Base-by-base conservation (phyloP, 64 coral and sea anemone genomes). In the Acropora yongei region DNA sequence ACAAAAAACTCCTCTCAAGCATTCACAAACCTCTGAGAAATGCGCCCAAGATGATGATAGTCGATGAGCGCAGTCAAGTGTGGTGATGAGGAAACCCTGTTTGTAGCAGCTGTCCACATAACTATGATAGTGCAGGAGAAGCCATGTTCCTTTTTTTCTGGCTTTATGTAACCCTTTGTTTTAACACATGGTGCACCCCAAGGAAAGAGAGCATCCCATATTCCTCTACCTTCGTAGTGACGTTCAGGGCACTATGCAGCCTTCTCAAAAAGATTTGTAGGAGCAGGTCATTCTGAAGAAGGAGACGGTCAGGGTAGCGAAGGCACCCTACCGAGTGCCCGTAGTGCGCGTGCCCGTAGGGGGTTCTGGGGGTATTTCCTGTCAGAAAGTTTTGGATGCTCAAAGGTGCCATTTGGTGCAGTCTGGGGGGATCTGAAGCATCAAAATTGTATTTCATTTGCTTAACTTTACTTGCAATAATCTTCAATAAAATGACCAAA, bases 401-500 rank as follows among this genome's bases (percentile, higher is more conserved):
- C 79, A 91, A 91, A 83, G 79, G 89, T 91, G 73, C 88, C 75
- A 78, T 89, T 89, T 78, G 73, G 74, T 78, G 60, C 30, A 57
- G 84, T 91, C 49, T 91, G 88, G 50, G 71, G 78, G 67, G 71
- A 84, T 63, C 46, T 74, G 84, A 87, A 49, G 66, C 66, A 67
- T 47, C 79, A 84, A 83, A 91, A 91, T 71, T 91, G 79, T 76
- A 91, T 91, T 72, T 91, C 47, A 91, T 91, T 84, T 91, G 78
- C 61, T 74, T 69, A 83, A 75, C 77, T 89, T 78, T 66, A 89
- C 78, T 89, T 89, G 63, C 87, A 9, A 77, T 58, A 72, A 88
- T 76, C 78, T 89, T 65, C 87, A 30, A 89, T 89, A 89, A 78
- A 87, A 73, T 55, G 84, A 77, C 71, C 86, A 88, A 88, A 88